Base-by-base conservation (phyloP, 2,888 invertebrate species). In the Nasonia oneida region DNA sequence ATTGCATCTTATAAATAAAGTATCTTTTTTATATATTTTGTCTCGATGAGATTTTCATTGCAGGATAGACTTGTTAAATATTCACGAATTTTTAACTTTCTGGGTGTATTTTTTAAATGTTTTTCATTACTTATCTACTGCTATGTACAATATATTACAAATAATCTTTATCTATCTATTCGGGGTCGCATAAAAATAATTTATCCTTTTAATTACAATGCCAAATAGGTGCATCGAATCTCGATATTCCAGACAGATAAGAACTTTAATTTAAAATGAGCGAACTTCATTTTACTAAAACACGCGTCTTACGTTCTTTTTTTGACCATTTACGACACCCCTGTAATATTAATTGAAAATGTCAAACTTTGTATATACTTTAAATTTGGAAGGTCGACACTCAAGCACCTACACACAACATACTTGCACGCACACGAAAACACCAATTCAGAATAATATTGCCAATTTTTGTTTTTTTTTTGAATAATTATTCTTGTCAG, bases 91-190 rank as follows among this genome's bases (percentile, higher is more conserved):
- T 67, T 83, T 80, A 81, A 86, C 29, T 76, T 83, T 76, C 57
- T 82, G 50, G 74, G 74, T 53, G 53, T 75, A 84, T 76, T 86
- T 83, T 82, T 70, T 57, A 73, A 71, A 84, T 73, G 12, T 79
- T 77, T 81, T 82, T 71, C 80, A 81, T 88, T 88, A 89, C 88
- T 87, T 90, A 89, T 89, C 92, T 92, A 92, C 89, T 88, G 87
- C 90, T 93, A 93, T 93, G 87, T 93, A 92, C 91, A 92, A 92
- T 93, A 92, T 92, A 91, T 90, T 93, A 93, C 92, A 92, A 91
- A 91, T 87, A 91, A 91, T 89, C 89, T 90, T 91, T 87, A 88
- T 88, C 88, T 90, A 90, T 88, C 89, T 88, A 87, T 53, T 80
- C 87, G 89, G 88, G 88, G 85, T 89, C 88, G 83, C 88, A 84